phyloP scores from a whole-genome alignment of 2,797 vertebrate genomes.

The Thaleichthys pacificus region DNA sequence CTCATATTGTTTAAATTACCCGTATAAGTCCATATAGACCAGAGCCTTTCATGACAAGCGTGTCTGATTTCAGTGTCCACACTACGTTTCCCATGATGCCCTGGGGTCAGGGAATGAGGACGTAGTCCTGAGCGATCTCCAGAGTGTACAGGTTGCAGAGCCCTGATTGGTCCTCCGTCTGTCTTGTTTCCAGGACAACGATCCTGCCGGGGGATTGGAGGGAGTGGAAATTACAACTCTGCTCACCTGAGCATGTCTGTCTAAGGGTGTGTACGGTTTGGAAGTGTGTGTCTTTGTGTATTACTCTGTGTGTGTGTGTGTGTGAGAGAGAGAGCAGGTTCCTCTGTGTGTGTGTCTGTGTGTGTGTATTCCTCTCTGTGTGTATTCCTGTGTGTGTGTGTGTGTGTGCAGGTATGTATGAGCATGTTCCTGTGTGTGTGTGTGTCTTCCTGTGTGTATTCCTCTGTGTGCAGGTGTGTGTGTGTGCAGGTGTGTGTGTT shows the following conservation, averaged over 20 bases:
- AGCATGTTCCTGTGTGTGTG: background rate
- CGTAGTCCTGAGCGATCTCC: slow-evolving; percentile 73
- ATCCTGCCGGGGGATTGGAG: slow-evolving; percentile 65
- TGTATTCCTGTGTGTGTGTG: background rate
- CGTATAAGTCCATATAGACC: background rate
- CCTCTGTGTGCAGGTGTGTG: slow-evolving; percentile 2
- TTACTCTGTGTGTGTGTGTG: background rate
- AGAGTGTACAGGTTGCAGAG: slow-evolving; percentile 85
- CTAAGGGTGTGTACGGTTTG: background rate
- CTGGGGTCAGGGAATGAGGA: slow-evolving; percentile 61
- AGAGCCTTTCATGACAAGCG: background rate
- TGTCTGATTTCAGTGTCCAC: background rate
- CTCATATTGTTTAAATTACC: background rate
- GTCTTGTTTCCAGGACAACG: slow-evolving; percentile 81
- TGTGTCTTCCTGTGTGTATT: slow-evolving; percentile 1
- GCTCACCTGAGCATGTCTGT: background rate
- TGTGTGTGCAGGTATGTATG: background rate
- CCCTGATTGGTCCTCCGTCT: slow-evolving; percentile 71
- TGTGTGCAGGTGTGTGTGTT: slow-evolving; percentile 9
- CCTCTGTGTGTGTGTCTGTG: background rate
- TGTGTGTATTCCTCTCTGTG: background rate
- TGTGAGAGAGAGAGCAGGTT: background rate
- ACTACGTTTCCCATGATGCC: slow-evolving; percentile 43
- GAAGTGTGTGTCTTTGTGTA: background rate
- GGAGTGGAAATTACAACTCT: background rate